Percentiles rank a stretch among this genome's conserved stretches.
Conservation (phyloP, 2,113 vertebrate species). For the Fukomys damarensis region DNA sequence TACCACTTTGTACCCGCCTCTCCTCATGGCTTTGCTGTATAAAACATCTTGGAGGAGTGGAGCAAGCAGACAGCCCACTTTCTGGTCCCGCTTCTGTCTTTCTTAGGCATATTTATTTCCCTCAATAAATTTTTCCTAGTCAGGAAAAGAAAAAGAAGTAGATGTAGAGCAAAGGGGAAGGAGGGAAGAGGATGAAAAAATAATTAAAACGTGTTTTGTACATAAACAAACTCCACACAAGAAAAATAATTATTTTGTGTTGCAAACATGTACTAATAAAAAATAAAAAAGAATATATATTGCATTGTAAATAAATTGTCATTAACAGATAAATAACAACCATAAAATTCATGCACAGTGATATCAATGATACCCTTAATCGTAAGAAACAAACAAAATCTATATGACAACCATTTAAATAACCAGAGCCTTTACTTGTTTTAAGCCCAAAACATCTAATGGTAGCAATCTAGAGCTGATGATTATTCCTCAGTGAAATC, state of each 20-base stretch:
- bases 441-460: background rate
- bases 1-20: too few relatives aligned
- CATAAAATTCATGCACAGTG: background rate
- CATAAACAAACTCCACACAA: background rate
- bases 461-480: background rate
- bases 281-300: background rate
- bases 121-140: too few relatives aligned
- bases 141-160: too few relatives aligned
- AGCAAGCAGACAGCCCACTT: too few relatives aligned
- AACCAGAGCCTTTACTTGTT: background rate
- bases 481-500: background rate
- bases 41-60: too few relatives aligned
- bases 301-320: background rate
- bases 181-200: background rate
- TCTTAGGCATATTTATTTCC: too few relatives aligned
- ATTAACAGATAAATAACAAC: background rate
- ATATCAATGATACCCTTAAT: background rate
- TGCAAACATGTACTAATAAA: background rate
- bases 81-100: too few relatives aligned
- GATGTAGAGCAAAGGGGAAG: too few relatives aligned
- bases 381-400: background rate
- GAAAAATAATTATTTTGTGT: background rate
- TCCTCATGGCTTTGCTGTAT: too few relatives aligned
- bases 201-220: background rate
- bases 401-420: background rate